Conservation (phyloP, 1,140 invertebrate genomes). For the Radopholus similis region DNA sequence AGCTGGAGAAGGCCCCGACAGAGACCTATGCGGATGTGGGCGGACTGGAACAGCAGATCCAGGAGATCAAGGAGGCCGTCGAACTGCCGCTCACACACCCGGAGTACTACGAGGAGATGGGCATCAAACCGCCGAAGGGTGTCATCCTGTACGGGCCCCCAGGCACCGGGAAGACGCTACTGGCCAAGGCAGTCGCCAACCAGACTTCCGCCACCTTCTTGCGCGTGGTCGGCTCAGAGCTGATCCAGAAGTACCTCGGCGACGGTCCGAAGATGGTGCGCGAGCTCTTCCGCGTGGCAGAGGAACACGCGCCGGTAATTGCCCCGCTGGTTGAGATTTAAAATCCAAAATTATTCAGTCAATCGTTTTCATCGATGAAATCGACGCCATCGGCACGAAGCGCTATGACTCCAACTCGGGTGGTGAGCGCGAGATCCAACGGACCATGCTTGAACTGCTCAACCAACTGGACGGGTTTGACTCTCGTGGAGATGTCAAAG, state of each 20-base stretch:
- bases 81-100: slow-evolving; percentile 97
- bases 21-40: slow-evolving; percentile 99
- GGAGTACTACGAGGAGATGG: slow-evolving; percentile 99
- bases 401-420: slow-evolving; percentile 97
- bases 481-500: slow-evolving; percentile 88
- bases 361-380: slow-evolving; percentile 99
- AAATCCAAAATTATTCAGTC: slow-evolving; percentile 64
- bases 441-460: slow-evolving; percentile 97
- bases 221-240: slow-evolving; percentile 93
- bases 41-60: slow-evolving; percentile 97
- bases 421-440: slow-evolving; percentile 97
- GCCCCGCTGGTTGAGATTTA: slow-evolving; percentile 3
- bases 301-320: slow-evolving; percentile 86
- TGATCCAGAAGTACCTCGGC: slow-evolving; percentile 98
- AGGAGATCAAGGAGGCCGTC: slow-evolving; percentile 99
- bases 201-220: slow-evolving; percentile 99
- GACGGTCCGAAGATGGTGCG: slow-evolving; percentile 97
- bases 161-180: slow-evolving; percentile 94
- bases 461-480: slow-evolving; percentile 99
- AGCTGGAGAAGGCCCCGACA: slow-evolving; percentile 96
- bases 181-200: slow-evolving; percentile 98
- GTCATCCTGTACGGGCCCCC: slow-evolving; percentile 97
- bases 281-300: slow-evolving; percentile 93
- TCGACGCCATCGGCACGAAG: slow-evolving; percentile 98
- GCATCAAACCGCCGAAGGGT: slow-evolving; percentile 97